These are phyloP conservation scores for Ceratosolen fusciceps DNA, from an alignment of 1,140 invertebrate species.

Conservation along the genomic window DNA sequence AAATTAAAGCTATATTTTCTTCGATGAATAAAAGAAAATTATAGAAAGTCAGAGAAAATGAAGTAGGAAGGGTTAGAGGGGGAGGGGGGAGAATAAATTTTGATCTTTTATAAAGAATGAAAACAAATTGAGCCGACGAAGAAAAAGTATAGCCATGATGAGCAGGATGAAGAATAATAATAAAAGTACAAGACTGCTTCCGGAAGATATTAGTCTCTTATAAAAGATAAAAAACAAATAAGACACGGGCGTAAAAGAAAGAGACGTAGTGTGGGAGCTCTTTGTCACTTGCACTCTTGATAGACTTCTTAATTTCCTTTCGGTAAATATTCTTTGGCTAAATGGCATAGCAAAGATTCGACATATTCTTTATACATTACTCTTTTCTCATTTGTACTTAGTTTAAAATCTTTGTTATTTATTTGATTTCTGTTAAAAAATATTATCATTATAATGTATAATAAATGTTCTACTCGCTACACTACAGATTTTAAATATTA, in stretches of 20 bases:
- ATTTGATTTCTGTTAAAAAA: too few relatives aligned
- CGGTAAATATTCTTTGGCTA: constrained; percentile 39
- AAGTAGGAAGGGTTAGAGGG: background rate
- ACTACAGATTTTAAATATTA: too few relatives aligned
- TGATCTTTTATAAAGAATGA: background rate
- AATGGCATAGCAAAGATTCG: constrained; percentile 24
- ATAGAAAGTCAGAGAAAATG: background rate
- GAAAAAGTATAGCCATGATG: constrained; percentile 25
- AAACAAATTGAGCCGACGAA: background rate
- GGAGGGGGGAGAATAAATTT: background rate
- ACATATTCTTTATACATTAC: constrained; percentile 14
- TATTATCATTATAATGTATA: too few relatives aligned
- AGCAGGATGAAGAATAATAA: constrained; percentile 41
- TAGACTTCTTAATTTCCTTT: constrained; percentile 47
- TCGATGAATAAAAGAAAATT: background rate
- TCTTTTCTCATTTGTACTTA: background rate
- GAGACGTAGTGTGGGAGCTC: constrained; percentile 4
- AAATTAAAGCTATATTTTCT: background rate
- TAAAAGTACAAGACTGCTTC: constrained; percentile 35
- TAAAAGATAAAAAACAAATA: constrained; percentile 9
- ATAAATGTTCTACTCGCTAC: too few relatives aligned
- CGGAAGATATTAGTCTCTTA: constrained; percentile 46
- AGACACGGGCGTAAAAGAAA: background rate
- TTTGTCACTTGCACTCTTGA: constrained; percentile 19
- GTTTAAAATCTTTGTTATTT: background rate